Evolutionary conservation across 2,797 vertebrate genomes (phyloP).

Genomic region (Rhabdophis nuchalis): DNA sequence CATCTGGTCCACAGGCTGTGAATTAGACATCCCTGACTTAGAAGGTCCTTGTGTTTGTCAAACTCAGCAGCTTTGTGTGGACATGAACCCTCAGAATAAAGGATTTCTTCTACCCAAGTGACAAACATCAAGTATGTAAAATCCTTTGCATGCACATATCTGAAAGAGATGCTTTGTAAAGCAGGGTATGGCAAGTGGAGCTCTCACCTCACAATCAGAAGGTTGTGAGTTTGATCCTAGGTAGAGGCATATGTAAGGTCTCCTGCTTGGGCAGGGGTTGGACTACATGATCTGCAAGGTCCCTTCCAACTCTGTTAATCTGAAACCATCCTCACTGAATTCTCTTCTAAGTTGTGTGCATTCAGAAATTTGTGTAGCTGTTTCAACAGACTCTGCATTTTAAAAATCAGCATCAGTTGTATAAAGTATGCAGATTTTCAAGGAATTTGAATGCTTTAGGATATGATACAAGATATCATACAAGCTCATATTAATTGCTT

Average conservation of each 20-base stretch:
- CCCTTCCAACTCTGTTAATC: too few species aligned
- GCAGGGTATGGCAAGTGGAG: neutral
- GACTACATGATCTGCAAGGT: too few species aligned
- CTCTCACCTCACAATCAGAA: too few species aligned
- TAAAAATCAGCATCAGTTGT: neutral
- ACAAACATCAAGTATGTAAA: neutral
- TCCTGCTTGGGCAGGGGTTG: too few species aligned
- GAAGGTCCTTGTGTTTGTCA: neutral
- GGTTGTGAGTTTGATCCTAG: too few species aligned
- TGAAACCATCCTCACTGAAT: neutral
- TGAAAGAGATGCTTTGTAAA: neutral
- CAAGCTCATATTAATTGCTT: neutral
- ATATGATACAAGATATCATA: too few species aligned
- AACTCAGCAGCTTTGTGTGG: neutral
- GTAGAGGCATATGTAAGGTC: too few species aligned
- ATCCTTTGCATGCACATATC: neutral
- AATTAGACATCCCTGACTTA: neutral
- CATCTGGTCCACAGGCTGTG: fast-evolving
- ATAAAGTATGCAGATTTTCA: neutral
- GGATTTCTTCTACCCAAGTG: neutral
- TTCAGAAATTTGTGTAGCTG: neutral
- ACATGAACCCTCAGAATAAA: neutral
- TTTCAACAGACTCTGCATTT: neutral
- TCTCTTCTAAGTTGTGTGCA: neutral
- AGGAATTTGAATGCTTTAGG: neutral